These are phyloP conservation scores for Perca schrenkii DNA, from an alignment of 2,113 vertebrate genomes.

Conservation along the genomic window DNA sequence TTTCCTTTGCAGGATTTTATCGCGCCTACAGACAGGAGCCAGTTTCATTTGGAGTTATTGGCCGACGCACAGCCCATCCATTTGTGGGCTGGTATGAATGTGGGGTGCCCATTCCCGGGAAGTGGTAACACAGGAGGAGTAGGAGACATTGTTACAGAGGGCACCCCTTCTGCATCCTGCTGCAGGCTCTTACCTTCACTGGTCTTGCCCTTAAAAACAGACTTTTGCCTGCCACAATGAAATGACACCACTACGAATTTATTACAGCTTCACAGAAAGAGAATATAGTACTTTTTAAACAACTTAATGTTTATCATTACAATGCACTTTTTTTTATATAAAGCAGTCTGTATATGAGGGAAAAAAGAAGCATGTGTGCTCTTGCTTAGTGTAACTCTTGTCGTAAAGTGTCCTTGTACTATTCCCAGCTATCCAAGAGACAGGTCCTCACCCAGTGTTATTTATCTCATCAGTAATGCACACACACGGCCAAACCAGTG, in stretches of 20 bases:
- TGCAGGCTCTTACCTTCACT: constrained; percentile 58
- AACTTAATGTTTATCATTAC: constrained; percentile 80
- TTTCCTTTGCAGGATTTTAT: constrained; percentile 88
- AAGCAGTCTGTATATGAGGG: constrained; percentile 87
- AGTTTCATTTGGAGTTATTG: constrained; percentile 92
- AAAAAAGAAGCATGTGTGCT: constrained; percentile 81
- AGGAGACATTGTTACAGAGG: constrained; percentile 49
- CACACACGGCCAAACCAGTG: constrained; percentile 41
- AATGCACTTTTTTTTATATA: constrained; percentile 83
- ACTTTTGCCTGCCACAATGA: constrained; percentile 75
- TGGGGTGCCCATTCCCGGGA: constrained; percentile 96
- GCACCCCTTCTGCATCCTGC: constrained; percentile 62
- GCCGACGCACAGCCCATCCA: constrained; percentile 90
- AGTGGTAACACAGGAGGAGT: constrained; percentile 88
- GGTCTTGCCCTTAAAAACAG: constrained; percentile 60
- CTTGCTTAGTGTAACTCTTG: constrained; percentile 67
- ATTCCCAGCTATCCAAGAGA: constrained; percentile 61
- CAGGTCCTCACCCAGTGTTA: constrained; percentile 68
- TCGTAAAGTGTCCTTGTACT: constrained; percentile 63
- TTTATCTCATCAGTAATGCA: constrained; percentile 77
- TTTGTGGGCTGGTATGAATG: constrained; percentile 99
- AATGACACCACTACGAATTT: constrained; percentile 74
- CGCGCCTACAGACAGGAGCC: constrained; percentile 96
- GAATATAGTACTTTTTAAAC: constrained; percentile 83
- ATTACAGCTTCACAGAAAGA: constrained; percentile 78